Base-by-base conservation (phyloP, 2,888 invertebrate species). In the Pherbina coryleti region DNA sequence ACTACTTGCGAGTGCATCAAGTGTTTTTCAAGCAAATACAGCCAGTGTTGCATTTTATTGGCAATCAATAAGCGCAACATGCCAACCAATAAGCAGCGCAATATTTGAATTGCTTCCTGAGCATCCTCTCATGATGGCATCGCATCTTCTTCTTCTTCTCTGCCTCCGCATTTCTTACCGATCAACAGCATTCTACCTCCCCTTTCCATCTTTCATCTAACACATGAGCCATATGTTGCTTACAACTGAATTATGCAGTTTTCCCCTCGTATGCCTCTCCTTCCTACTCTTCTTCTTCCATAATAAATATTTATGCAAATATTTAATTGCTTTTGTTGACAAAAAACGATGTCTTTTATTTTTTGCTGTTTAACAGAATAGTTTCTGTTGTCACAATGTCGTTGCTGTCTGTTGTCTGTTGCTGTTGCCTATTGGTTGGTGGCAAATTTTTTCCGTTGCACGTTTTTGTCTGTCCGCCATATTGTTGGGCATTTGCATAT, bases 1-100 rank as follows among this genome's bases (percentile, higher is more conserved):
- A 11, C 44, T 11, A 7, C 37, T 11, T 11, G 2, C 11, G 44
- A 44, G 44, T 44, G 44, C 14, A 44, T 11, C 14, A 3, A 44
- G 44, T 44, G 28, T 17, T 51, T 28, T 73, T 44, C 62, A 60
- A 60, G 31, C 44, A 60, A 74, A 74, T 62, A 44, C 60, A 60
- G 22, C 14, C n/a, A 60, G 14, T 60, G 37, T 74, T 60, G 62
- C 31, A n/a, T 49, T 62, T 60, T 62, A 62, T 74, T 49, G 31
- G 5, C 37, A 74, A 64, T 64, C 51, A 64, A 64, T 60, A 74
- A 49, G 44, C 64, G n/a, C n/a, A n/a, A n/a, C n/a, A n/a, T n/a
- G n/a, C n/a, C n/a, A n/a, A n/a, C n/a, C n/a, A n/a, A n/a, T n/a
- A n/a, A 25, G 22, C 37, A 67, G n/a, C 28, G 9, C 25, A 67